Evolutionary conservation across 2,113 vertebrate species (phyloP), one percentile per base, ranked within the genome.

Genomic region (Peucedramus taeniatus): DNA sequence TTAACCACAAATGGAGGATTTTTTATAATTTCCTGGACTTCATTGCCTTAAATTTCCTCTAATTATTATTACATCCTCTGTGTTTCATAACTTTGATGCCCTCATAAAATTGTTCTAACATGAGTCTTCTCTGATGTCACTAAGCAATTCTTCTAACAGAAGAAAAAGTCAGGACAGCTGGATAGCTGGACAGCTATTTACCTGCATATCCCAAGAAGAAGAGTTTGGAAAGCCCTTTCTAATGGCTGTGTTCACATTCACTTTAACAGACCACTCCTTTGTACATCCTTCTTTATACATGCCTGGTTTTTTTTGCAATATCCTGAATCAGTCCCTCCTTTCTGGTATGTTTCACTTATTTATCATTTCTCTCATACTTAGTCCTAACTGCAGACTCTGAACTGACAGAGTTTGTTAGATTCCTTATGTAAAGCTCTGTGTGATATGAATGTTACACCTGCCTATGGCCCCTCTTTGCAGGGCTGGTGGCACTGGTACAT

Each of bases 11-110:
- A 93, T 71, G 53, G 57, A 85, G 35, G 21, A 56, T 71, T 93
- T 75, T 68, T 57, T 92, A 79, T 83, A 35, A 94, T 94, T 96
- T 96, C 91, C 83, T 89, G 72, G 84, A 63, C 26, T 91, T 91
- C 33, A 84, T 87, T 93, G 39, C 39, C 30, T 87, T 95, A 84
- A 79, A 94, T 93, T 94, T 91, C 72, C 83, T 84, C 60, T 87
- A 54, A 66, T 87, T 63, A 74, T 84, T 87, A 37, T 70, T 78
- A 45, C 39, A 83, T 94, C 35, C 54, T 94, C 87, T 66, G 37
- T 72, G 18, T 54, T 89, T 81, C 80, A 30, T 74, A 66, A 42
- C 19, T 89, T 56, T 72, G 45, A 74, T 77, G 49, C 13, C 42
- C 31, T 68, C 45, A 59, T 66, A 77, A 84, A 84, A 75, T 56